These are phyloP conservation scores for Tubulanus polymorphus DNA, from an alignment of 2,888 invertebrate species.

Conservation along the genomic window DNA sequence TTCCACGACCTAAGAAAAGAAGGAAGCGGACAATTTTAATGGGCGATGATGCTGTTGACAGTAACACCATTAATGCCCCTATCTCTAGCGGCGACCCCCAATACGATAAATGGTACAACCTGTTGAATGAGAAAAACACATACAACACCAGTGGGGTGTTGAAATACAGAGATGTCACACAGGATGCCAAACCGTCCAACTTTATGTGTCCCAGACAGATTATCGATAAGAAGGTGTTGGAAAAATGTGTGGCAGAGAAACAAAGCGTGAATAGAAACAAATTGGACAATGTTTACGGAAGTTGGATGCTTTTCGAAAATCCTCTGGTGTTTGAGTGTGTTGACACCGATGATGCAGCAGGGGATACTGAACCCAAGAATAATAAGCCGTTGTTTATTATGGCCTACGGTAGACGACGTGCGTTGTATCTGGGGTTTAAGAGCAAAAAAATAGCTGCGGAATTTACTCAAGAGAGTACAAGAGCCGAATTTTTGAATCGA, in stretches of 20 bases:
- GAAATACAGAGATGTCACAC: background rate
- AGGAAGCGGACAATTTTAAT: background rate
- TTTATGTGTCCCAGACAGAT: background rate
- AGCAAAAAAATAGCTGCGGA: constrained; percentile 1
- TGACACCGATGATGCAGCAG: background rate
- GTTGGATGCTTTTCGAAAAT: constrained; percentile 2
- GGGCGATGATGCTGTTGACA: background rate
- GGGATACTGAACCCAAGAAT: too few species aligned
- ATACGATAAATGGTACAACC: background rate
- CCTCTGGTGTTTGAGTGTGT: constrained; percentile 1
- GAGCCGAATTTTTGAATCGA: background rate
- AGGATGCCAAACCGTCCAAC: background rate
- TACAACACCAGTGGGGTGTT: background rate
- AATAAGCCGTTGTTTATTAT: background rate
- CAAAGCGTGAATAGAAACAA: background rate
- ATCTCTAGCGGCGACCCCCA: background rate
- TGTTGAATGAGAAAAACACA: background rate
- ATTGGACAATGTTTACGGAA: background rate
- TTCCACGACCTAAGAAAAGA: background rate
- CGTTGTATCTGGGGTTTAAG: background rate
- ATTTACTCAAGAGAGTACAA: background rate
- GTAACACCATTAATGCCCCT: background rate
- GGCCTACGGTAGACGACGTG: background rate
- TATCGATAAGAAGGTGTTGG: background rate
- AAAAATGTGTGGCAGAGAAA: background rate